Base-by-base conservation (phyloP, 2,113 vertebrate species). In the Ranitomeya variabilis region DNA sequence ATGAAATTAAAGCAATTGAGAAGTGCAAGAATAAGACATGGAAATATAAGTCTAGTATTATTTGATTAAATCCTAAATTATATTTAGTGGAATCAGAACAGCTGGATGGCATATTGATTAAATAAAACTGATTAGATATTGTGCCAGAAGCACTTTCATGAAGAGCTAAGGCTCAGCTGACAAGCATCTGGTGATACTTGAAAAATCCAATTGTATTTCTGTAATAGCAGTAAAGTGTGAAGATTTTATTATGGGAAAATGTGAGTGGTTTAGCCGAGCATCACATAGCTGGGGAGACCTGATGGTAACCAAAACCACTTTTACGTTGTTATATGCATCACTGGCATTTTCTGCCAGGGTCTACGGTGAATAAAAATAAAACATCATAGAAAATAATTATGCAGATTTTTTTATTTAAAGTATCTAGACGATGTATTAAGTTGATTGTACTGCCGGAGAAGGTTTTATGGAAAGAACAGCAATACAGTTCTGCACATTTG, bases 51-150 rank as follows among this genome's bases (percentile, higher is more conserved):
- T 89, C 90, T 88, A 91, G 83, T 54, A 90, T 89, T 79, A 86
- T 92, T 91, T 89, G 90, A 93, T 87, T 90, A 90, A 91, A 88
- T 87, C 64, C 89, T 54, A 78, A 91, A 93, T 91, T 91, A 90
- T 55, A 91, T 91, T 89, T 73, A 26, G 77, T 77, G 79, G 87
- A 90, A 91, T 91, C 87, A 91, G 59, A 83, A 85, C 91, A 86
- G 82, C 80, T 90, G 91, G 92, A 73, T 86, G 91, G 82, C 85
- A 77, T 91, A 92, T 94, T 91, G 92, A 93, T 92, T 91, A 92
- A 91, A 91, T 92, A 90, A 92, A 90, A 92, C 91, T 87, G 91
- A 93, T 92, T 92, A 86, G 80, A 89, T 87, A 86, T 91, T 91
- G 86, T 90, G 64, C 31, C 67, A 76, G 90, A 90, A 80, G 79